Percentiles rank a stretch among this genome's conserved stretches.
phyloP scores from a whole-genome alignment of 2,888 invertebrate species.

The Thecocarcelia acutangulata region DNA sequence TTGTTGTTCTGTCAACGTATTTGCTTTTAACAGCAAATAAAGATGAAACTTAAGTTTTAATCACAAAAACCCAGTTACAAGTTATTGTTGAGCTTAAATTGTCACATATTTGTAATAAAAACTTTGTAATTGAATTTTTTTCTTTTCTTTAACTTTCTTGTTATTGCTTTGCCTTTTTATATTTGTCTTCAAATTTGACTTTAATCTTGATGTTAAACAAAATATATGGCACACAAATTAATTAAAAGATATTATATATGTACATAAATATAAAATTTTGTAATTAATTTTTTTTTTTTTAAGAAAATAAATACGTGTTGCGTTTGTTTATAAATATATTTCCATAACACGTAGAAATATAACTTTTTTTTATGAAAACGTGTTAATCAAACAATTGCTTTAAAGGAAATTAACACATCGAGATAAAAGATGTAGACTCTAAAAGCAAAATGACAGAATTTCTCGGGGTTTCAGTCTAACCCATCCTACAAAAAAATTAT shows the following conservation, averaged over 20 bases:
- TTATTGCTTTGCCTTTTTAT: neutral
- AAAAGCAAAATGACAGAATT: no score
- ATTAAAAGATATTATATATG: neutral
- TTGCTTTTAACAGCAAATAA: constrained; percentile 18
- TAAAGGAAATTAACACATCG: no score
- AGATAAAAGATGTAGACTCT: no score
- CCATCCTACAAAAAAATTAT: no score
- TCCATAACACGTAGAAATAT: no score
- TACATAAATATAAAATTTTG: no score
- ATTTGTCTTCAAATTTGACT: constrained; percentile 23
- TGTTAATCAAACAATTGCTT: no score
- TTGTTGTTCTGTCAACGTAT: constrained; percentile 20
- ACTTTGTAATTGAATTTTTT: constrained; percentile 66
- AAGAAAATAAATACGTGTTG: no score
- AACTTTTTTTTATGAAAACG: no score
- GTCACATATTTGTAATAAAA: constrained; percentile 68
- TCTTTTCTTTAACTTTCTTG: constrained; percentile 4
- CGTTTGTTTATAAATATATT: no score
- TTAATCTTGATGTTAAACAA: constrained; percentile 9
- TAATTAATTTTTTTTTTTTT: no score
- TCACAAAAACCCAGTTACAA: constrained; percentile 40
- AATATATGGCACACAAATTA: neutral
- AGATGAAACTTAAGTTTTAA: constrained; percentile 30
- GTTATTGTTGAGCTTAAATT: constrained; percentile 55
- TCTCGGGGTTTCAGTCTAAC: no score